Evolutionary conservation across 2,888 invertebrate genomes (phyloP), one percentile per base, ranked within the genome.

Genomic region (Cephonodes hylas): DNA sequence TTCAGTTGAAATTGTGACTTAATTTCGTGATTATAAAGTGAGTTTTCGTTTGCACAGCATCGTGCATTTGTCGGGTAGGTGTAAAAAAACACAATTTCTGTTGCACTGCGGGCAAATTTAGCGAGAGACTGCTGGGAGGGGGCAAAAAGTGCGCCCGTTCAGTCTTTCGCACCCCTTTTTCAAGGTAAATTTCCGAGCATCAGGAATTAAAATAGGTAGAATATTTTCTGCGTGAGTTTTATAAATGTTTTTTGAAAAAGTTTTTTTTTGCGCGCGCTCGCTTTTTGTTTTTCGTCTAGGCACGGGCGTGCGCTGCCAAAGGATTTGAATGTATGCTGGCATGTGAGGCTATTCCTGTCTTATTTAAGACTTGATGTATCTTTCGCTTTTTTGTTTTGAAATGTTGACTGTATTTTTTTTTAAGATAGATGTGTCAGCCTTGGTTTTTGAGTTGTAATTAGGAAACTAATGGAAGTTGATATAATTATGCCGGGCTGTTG

Each of bases 101-200:
- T 71, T 74, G 73, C 78, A 71, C 71, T 79, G 81, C 81, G 83
- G 83, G 82, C 82, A 85, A 88, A 86, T 88, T 87, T 85, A 86
- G 85, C 85, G 81, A 74, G 81, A 82, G 83, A 82, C 79, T 74
- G 70, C 65, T 65, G 75, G 81, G 81, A 82, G 68, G 69, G 74
- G 27, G 64, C 71, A 83, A 82, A 83, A 80, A 76, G 68, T 66
- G 60, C 60, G 64, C 58, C 44, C 61, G 66, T 63, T 69, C 74
- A 83, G 83, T 83, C 78, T 75, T 79, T 78, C 60, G 76, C 82
- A 76, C 79, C 80, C 80, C 76, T 78, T 75, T 83, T 80, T 74
- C 73, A 77, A 78, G 78, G 79, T 79, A 77, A 77, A 77, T 79
- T 80, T 75, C 58, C 70, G 66, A 58, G 59, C 63, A 69, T 73